phyloP scores from a whole-genome alignment of 2,888 invertebrate species.

The Drosophila niveifrons region DNA sequence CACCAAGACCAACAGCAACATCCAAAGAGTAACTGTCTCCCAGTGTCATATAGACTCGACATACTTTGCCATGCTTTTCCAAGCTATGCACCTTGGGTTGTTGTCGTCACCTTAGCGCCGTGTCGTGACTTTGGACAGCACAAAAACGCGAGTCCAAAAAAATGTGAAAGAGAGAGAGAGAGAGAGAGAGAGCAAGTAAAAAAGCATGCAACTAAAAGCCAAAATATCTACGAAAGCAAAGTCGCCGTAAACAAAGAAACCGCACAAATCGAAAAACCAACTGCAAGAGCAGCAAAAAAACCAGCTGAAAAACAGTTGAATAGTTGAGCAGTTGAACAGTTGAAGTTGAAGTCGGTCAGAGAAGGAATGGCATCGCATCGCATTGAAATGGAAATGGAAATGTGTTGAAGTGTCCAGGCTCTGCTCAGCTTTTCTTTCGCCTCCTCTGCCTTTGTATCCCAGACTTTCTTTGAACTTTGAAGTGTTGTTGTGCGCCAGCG shows the following conservation, averaged over 20 bases:
- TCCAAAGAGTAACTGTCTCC: conserved; percentile 22
- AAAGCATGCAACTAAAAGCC: conserved; percentile 55
- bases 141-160: conserved; percentile 30
- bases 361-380: conserved; percentile 18
- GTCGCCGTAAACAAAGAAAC: conserved; percentile 56
- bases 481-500: conserved; percentile 18
- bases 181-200: neutral
- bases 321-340: conserved; percentile 17
- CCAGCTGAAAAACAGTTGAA: conserved; percentile 20
- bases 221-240: conserved; percentile 46
- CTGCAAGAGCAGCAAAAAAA: conserved; percentile 29
- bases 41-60: conserved; percentile 68
- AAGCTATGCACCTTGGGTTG: conserved; percentile 47
- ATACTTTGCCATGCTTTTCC: conserved; percentile 67
- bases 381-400: conserved; percentile 26
- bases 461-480: conserved; percentile 20
- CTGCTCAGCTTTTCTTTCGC: conserved; percentile 17
- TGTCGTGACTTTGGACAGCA: conserved; percentile 57
- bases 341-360: conserved; percentile 33
- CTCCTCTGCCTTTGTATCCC: conserved; percentile 1
- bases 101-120: conserved; percentile 39
- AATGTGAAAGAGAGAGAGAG: neutral
- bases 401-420: conserved; percentile 52
- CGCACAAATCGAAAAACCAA: conserved; percentile 45
- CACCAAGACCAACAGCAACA: neutral